phyloP scores from a whole-genome alignment of 2,888 invertebrate genomes.

The Pecten maximus region DNA sequence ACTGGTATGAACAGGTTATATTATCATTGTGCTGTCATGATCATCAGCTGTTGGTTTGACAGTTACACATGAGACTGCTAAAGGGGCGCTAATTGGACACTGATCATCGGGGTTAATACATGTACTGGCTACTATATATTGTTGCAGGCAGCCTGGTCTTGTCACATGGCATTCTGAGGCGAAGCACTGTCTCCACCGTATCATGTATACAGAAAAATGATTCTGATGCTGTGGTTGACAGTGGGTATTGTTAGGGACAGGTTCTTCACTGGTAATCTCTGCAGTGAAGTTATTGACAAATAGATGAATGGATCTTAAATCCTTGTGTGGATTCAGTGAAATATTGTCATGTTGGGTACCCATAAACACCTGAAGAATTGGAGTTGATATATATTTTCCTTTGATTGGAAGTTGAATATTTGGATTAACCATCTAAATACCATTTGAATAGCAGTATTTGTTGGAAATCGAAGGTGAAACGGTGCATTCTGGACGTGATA shows the following conservation, averaged over 20 bases:
- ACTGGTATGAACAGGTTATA: not conserved
- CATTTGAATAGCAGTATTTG: no score
- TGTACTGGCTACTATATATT: not conserved
- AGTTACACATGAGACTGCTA: not conserved
- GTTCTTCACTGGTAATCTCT: not conserved
- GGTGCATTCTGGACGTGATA: no score
- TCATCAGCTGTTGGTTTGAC: not conserved
- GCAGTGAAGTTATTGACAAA: not conserved
- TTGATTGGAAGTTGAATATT: no score
- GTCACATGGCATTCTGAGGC: not conserved
- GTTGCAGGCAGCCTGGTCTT: not conserved
- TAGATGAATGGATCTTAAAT: not conserved
- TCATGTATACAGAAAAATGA: not conserved
- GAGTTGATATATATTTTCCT: no score
- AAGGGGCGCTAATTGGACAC: not conserved
- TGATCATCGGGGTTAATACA: not conserved
- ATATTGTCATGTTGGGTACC: not conserved
- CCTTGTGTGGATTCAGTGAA: not conserved
- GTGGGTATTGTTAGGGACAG: not conserved
- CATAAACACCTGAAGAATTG: not conserved
- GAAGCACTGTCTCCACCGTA: not conserved
- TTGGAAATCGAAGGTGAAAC: no score
- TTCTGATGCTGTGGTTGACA: not conserved
- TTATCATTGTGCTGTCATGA: not conserved
- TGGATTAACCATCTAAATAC: no score